A percentile compares a stretch with the other conserved stretches of the same genome.
These are phyloP conservation scores for Ooceraea biroi DNA, from an alignment of 1,140 invertebrate genomes.

Conservation along the genomic window DNA sequence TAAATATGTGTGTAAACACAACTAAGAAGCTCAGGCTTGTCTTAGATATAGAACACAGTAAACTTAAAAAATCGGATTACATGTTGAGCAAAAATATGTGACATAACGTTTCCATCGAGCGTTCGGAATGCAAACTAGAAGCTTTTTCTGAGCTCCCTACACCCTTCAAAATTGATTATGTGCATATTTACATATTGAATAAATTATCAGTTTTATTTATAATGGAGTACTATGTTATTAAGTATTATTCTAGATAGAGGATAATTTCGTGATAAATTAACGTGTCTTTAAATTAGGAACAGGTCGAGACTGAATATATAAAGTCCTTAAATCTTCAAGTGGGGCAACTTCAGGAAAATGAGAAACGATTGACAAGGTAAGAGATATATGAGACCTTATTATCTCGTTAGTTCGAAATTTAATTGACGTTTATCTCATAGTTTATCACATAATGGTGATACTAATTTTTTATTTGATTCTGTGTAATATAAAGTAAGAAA, in stretches of 20 bases:
- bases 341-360: slow-evolving; percentile 73
- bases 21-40: slow-evolving; percentile 73
- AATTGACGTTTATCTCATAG: no score
- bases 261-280: slow-evolving; percentile 39
- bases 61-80: slow-evolving; percentile 52
- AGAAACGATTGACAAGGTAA: slow-evolving; percentile 72
- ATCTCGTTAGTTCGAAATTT: background rate
- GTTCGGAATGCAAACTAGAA: slow-evolving; percentile 22
- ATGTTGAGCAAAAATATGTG: slow-evolving; percentile 46
- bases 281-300: slow-evolving; percentile 63
- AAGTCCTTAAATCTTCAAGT: slow-evolving; percentile 72
- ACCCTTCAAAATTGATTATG: slow-evolving; percentile 58
- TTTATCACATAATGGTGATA: no score
- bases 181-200: slow-evolving; percentile 20
- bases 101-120: slow-evolving; percentile 8
- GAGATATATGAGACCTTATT: slow-evolving; percentile 54
- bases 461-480: no score
- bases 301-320: slow-evolving; percentile 60
- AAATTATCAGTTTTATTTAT: slow-evolving; percentile 45
- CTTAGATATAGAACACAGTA: slow-evolving; percentile 66
- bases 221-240: slow-evolving; percentile 22
- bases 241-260: slow-evolving; percentile 7
- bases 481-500: no score
- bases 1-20: slow-evolving; percentile 75
- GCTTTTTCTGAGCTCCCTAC: slow-evolving; percentile 44